Evolutionary conservation across 2,797 vertebrate species (phyloP).

Genomic region (Hoplostethus atlanticus): DNA sequence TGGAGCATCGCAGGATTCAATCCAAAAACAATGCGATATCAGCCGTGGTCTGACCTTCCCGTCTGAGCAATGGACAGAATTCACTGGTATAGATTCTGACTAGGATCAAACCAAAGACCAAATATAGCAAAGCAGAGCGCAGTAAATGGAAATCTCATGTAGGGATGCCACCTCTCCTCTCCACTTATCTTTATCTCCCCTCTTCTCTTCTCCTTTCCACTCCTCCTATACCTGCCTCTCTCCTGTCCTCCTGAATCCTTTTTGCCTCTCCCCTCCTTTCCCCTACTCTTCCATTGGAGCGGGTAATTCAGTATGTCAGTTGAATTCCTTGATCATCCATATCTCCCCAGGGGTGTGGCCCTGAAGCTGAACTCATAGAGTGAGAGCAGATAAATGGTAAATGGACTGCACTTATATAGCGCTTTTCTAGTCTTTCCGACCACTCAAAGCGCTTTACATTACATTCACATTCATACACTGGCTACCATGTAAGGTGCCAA

Average conservation of each 20-base stretch:
- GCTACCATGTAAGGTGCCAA: no score
- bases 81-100: no score
- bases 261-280: background rate
- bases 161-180: slow-evolving; percentile 9
- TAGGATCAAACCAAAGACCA: background rate
- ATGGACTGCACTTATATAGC: no score
- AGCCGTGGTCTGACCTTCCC: no score
- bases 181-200: slow-evolving; percentile 10
- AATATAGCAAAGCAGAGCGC: slow-evolving; percentile 1
- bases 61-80: background rate
- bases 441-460: no score
- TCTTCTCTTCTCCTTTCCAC: slow-evolving; percentile 2
- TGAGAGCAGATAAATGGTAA: slow-evolving; percentile 22
- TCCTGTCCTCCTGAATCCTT: background rate
- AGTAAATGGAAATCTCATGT: slow-evolving; percentile 58
- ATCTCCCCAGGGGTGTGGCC: slow-evolving; percentile 46
- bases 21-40: slow-evolving; percentile 3
- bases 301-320: slow-evolving; percentile 64
- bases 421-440: no score
- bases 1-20: background rate
- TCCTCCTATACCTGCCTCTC: background rate
- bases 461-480: no score
- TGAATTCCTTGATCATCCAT: slow-evolving; percentile 51
- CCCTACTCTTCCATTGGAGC: slow-evolving; percentile 41
- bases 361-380: slow-evolving; percentile 23